phyloP scores from a whole-genome alignment of 2,797 vertebrate species.

The Lithobates pipiens region DNA sequence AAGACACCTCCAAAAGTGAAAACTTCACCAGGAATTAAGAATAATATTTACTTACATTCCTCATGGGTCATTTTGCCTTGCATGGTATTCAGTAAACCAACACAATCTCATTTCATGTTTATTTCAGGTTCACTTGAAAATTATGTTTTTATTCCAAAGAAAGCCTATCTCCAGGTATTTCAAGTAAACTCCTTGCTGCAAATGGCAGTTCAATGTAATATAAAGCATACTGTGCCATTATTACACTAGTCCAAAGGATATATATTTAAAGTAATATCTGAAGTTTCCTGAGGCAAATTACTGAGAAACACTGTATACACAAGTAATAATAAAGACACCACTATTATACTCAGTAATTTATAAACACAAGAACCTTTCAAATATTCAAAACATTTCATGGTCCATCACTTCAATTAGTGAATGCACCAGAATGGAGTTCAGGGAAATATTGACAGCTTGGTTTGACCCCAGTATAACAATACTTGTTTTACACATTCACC shows the following conservation, averaged over 20 bases:
- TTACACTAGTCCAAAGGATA: constrained; percentile 14
- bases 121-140: constrained; percentile 34
- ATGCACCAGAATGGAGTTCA: not conserved
- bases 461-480: not conserved
- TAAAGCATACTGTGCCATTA: constrained; percentile 9
- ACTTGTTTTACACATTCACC: not conserved
- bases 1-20: constrained; percentile 29
- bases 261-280: constrained; percentile 5
- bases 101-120: constrained; percentile 41
- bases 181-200: not conserved
- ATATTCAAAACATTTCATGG: not conserved
- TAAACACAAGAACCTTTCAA: not conserved
- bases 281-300: constrained; percentile 1
- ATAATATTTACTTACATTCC: constrained; percentile 39
- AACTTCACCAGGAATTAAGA: not conserved
- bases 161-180: constrained; percentile 14
- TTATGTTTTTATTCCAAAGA: constrained; percentile 28
- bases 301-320: not conserved
- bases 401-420: not conserved
- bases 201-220: constrained; percentile 13
- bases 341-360: not conserved
- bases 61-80: constrained; percentile 36
- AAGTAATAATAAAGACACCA: not conserved
- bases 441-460: not conserved
- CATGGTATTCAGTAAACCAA: constrained; percentile 40